A percentile compares a stretch with the other conserved stretches of the same genome.
These are phyloP conservation scores for Solenodon paradoxus DNA, from an alignment of 2,113 vertebrate genomes.

Conservation along the genomic window DNA sequence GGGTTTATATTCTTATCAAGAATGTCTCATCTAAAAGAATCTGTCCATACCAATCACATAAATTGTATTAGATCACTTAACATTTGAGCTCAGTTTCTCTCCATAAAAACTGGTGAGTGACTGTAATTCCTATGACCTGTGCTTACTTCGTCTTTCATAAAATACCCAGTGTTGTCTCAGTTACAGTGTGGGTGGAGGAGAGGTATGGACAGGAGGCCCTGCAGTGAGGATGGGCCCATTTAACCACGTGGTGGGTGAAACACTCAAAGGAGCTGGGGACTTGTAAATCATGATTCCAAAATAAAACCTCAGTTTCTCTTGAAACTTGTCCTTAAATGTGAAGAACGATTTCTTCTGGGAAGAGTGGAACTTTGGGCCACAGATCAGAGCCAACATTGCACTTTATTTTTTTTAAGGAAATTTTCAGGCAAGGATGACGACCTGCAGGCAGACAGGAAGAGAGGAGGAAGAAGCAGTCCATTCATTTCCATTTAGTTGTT, in stretches of 20 bases:
- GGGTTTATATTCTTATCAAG: not conserved
- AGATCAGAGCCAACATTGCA: not conserved
- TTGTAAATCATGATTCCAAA: not conserved
- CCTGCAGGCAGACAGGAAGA: too few species aligned
- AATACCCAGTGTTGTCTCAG: not conserved
- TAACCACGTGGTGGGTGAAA: not conserved
- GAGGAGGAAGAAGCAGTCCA: too few species aligned
- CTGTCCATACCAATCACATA: not conserved
- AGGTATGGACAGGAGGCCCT: rapidly evolving
- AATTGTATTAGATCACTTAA: not conserved
- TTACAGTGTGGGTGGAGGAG: not conserved
- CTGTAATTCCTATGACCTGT: not conserved
- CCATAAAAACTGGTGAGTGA: not conserved
- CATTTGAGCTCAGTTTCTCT: not conserved
- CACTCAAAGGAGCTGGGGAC: not conserved
- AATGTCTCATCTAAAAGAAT: not conserved
- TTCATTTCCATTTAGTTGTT: too few species aligned
- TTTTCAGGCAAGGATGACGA: too few species aligned
- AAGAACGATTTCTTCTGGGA: not conserved
- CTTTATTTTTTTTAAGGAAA: too few species aligned
- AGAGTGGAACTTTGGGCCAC: not conserved
- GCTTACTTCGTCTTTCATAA: not conserved
- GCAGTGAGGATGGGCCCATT: not conserved
- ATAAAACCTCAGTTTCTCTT: not conserved
- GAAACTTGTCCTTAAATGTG: not conserved